phyloP scores from a whole-genome alignment of 1,140 invertebrate species.

The Lycorma delicatula region DNA sequence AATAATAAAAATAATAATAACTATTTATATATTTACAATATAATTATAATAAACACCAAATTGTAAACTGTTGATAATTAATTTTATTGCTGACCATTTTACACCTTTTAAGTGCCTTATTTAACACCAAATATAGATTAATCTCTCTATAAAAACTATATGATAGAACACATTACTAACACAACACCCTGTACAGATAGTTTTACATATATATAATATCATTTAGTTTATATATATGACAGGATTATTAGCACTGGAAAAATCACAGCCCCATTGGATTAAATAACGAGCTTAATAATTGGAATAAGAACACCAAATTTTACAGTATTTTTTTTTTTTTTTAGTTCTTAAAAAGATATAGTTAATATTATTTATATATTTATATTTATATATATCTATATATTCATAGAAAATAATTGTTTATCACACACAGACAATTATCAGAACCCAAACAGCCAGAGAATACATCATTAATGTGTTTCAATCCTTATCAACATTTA shows the following conservation, averaged over 20 bases:
- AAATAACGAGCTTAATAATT: not conserved
- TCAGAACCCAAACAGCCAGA: not conserved
- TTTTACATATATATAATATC: not conserved
- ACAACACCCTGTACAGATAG: constrained; percentile 5
- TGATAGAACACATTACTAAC: constrained; percentile 3
- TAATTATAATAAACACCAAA: too few species aligned
- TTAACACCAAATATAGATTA: too few species aligned
- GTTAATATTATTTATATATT: too few species aligned
- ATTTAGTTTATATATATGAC: constrained; percentile 1
- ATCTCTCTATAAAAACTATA: not conserved
- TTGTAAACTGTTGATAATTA: too few species aligned
- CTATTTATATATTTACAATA: too few species aligned
- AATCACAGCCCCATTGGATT: constrained; percentile 1
- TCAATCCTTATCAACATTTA: not conserved
- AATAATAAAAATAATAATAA: too few species aligned
- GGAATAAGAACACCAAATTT: not conserved
- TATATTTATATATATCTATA: too few species aligned
- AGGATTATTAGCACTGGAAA: not conserved
- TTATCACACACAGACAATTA: constrained; percentile 5
- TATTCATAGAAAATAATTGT: constrained; percentile 4
- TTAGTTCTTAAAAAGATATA: not conserved
- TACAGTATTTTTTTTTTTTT: not conserved
- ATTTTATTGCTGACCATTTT: too few species aligned
- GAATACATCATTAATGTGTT: too few species aligned
- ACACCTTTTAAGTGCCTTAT: too few species aligned